Percentiles rank a stretch among this genome's conserved stretches.
Conservation (phyloP, 2,888 invertebrate species). For the Cheilosia soror region DNA sequence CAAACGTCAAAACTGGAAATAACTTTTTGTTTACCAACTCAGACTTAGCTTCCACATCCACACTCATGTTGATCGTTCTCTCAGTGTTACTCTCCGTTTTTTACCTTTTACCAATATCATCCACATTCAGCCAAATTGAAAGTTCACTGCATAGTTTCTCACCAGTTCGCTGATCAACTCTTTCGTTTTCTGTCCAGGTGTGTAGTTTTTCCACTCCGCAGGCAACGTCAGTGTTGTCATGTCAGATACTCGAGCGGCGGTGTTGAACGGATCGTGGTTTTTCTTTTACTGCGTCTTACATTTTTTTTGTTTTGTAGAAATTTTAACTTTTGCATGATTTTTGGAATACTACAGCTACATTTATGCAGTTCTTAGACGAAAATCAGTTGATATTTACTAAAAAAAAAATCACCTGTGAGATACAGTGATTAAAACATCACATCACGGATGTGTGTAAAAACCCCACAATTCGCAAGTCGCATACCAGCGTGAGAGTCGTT, state of each 20-base stretch:
- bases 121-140: constrained; percentile 70
- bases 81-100: background rate
- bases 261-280: constrained; percentile 45
- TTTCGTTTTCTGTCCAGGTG: constrained; percentile 50
- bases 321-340: background rate
- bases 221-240: constrained; percentile 52
- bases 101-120: constrained; percentile 13
- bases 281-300: constrained; percentile 10
- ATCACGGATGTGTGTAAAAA: constrained; percentile 59
- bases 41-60: constrained; percentile 44
- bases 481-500: constrained; percentile 44
- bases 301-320: background rate
- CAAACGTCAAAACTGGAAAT: constrained; percentile 29
- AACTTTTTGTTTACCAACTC: constrained; percentile 47
- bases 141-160: constrained; percentile 44
- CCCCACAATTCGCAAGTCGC: constrained; percentile 26
- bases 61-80: constrained; percentile 30
- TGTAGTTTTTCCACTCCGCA: background rate
- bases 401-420: constrained; percentile 1
- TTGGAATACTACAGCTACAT: background rate
- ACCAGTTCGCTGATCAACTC: constrained; percentile 32
- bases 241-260: constrained; percentile 58
- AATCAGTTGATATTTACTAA: background rate
- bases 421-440: constrained; percentile 15
- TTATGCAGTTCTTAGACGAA: background rate